phyloP scores from a whole-genome alignment of 1,140 invertebrate species.

The Dreissena rostriformis region DNA sequence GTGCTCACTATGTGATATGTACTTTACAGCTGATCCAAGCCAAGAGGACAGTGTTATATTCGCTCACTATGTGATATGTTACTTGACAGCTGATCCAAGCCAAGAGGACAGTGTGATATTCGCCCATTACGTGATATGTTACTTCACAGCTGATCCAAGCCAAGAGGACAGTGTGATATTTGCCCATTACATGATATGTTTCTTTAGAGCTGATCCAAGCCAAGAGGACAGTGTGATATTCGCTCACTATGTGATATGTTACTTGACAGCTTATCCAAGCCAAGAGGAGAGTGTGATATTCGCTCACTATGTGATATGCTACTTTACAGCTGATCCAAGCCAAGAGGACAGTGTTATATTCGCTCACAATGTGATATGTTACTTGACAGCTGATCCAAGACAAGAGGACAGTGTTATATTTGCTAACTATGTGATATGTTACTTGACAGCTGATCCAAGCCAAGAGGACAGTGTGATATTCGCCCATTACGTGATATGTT shows the following conservation, averaged over 20 bases:
- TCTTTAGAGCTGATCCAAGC: too few species aligned
- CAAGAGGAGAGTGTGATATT: slow-evolving; percentile 41
- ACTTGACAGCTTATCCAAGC: background rate
- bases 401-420: slow-evolving; percentile 54
- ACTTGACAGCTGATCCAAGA: background rate
- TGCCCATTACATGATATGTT: too few species aligned
- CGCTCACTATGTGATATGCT: slow-evolving; percentile 84
- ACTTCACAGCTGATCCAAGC: slow-evolving; percentile 73
- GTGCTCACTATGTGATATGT: slow-evolving; percentile 86
- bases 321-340: slow-evolving; percentile 1
- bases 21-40: slow-evolving; percentile 73
- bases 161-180: slow-evolving; percentile 11
- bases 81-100: slow-evolving; percentile 14
- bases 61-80: too few species aligned
- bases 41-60: slow-evolving; percentile 31
- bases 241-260: slow-evolving; percentile 84
- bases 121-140: slow-evolving; percentile 83
- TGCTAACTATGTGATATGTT: slow-evolving; percentile 86
- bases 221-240: too few species aligned
- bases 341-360: slow-evolving; percentile 54
- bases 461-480: slow-evolving; percentile 55
- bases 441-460: slow-evolving; percentile 1
- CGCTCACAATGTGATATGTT: slow-evolving; percentile 86
- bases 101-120: slow-evolving; percentile 55
- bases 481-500: slow-evolving; percentile 86